Conservation (phyloP, 2,113 vertebrate species). For the Dipodomys spectabilis region DNA sequence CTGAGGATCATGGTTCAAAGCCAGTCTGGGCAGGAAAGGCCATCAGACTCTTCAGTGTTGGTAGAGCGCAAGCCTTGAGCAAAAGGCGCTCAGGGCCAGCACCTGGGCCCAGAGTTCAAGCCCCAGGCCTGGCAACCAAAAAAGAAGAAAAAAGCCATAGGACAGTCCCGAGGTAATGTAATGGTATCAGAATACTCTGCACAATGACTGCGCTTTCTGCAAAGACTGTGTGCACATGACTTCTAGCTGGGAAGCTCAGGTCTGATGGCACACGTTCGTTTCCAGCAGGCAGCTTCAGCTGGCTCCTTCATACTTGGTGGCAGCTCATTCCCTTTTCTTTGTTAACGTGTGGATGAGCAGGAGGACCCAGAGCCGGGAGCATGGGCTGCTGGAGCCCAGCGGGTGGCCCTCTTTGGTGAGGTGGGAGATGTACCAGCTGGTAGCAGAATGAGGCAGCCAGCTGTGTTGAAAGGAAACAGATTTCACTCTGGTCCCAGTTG, state of each 20-base stretch:
- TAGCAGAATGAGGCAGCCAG: conserved; percentile 24
- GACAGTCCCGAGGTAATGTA: not conserved
- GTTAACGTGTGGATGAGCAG: not conserved
- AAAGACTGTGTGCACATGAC: not conserved
- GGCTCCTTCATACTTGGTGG: not conserved
- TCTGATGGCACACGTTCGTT: not conserved
- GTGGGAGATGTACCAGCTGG: conserved; percentile 1
- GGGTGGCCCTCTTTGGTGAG: not conserved
- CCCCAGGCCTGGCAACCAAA: no score
- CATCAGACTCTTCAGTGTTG: no score
- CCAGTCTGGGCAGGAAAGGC: no score
- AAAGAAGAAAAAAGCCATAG: not conserved
- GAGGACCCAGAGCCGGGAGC: not conserved
- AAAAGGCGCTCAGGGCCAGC: no score
- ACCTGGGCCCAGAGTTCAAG: no score
- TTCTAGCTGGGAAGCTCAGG: not conserved
- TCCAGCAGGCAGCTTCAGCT: not conserved
- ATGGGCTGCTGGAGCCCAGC: not conserved
- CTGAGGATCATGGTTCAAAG: no score
- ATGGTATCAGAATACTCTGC: not conserved
- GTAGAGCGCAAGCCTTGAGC: no score
- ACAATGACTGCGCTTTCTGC: no score
- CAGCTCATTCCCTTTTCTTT: conserved; percentile 5
- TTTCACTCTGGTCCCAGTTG: conserved; percentile 24
- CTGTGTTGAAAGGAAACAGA: conserved; percentile 54